Evolutionary conservation across 2,113 vertebrate species (phyloP).

Genomic region (Muscicapa adusta): DNA sequence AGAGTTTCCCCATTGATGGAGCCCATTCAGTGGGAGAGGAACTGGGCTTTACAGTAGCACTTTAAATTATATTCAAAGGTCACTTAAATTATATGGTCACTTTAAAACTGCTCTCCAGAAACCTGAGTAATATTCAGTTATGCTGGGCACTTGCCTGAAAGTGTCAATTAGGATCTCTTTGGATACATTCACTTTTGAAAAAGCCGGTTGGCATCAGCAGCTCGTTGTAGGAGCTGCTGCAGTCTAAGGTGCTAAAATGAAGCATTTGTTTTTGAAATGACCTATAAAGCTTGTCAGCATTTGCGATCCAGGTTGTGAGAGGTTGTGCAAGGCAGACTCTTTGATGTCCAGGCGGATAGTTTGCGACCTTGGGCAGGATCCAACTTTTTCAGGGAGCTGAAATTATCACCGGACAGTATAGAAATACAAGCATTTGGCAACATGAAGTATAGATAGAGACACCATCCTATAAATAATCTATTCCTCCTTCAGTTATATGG

Average conservation of each 20-base stretch:
- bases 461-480: slow-evolving; percentile 34
- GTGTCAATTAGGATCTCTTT: slow-evolving; percentile 61
- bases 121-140: slow-evolving; percentile 24
- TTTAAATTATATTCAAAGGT: slow-evolving; percentile 41
- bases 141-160: slow-evolving; percentile 43
- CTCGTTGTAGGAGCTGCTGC: slow-evolving; percentile 9
- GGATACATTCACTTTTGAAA: slow-evolving; percentile 32
- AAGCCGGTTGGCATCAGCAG: slow-evolving; percentile 29
- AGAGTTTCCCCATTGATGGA: slow-evolving; percentile 18
- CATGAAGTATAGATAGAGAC: slow-evolving; percentile 27
- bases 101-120: slow-evolving; percentile 17
- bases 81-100: slow-evolving; percentile 51
- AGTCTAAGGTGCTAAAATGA: slow-evolving; percentile 52
- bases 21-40: slow-evolving; percentile 18
- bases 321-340: slow-evolving; percentile 1
- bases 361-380: slow-evolving; percentile 40
- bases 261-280: slow-evolving; percentile 68
- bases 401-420: neutral
- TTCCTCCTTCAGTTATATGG: neutral
- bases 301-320: neutral
- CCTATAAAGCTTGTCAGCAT: slow-evolving; percentile 62
- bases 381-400: slow-evolving; percentile 50
- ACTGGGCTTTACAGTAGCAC: neutral
- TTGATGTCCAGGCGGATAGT: slow-evolving; percentile 26
- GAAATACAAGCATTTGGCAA: slow-evolving; percentile 29